Conservation (phyloP, 1,140 invertebrate species). For the Oscheius sp. region DNA sequence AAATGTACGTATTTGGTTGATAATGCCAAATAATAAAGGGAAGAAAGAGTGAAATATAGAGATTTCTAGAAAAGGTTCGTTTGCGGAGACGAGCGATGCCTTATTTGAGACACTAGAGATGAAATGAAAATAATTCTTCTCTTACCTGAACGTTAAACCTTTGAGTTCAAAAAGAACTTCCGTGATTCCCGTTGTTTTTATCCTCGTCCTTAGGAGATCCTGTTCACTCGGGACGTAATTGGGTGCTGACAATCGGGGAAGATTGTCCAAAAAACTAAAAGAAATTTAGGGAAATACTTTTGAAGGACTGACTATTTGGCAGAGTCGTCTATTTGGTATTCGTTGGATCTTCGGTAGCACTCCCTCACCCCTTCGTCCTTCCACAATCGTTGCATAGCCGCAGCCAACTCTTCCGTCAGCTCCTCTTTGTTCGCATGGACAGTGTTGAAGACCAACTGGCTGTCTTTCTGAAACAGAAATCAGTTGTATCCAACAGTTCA, state of each 20-base stretch:
- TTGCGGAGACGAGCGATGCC: too few species aligned
- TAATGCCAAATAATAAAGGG: neutral
- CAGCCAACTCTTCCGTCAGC: slow-evolving; percentile 54
- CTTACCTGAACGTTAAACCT: slow-evolving; percentile 57
- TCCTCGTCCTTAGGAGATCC: slow-evolving; percentile 57
- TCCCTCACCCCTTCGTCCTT: slow-evolving; percentile 70
- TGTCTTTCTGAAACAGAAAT: slow-evolving; percentile 50
- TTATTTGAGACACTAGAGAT: too few species aligned
- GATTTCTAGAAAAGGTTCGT: neutral
- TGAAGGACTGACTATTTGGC: slow-evolving; percentile 70
- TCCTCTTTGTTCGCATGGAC: slow-evolving; percentile 61
- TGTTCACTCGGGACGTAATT: slow-evolving; percentile 59
- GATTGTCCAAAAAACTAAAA: slow-evolving; percentile 60
- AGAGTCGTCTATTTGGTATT: slow-evolving; percentile 75
- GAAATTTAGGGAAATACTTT: slow-evolving; percentile 20
- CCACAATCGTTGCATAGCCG: slow-evolving; percentile 63
- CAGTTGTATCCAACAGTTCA: neutral
- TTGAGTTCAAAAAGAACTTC: slow-evolving; percentile 60
- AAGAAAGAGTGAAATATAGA: slow-evolving; percentile 18
- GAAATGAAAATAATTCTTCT: too few species aligned
- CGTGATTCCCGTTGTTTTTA: slow-evolving; percentile 60
- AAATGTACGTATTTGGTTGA: too few species aligned
- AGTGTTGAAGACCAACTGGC: slow-evolving; percentile 60
- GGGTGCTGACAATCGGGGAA: slow-evolving; percentile 48
- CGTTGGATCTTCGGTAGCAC: slow-evolving; percentile 72